Evolutionary conservation across 2,888 invertebrate genomes (phyloP).

Genomic region (Bellardia pandia): DNA sequence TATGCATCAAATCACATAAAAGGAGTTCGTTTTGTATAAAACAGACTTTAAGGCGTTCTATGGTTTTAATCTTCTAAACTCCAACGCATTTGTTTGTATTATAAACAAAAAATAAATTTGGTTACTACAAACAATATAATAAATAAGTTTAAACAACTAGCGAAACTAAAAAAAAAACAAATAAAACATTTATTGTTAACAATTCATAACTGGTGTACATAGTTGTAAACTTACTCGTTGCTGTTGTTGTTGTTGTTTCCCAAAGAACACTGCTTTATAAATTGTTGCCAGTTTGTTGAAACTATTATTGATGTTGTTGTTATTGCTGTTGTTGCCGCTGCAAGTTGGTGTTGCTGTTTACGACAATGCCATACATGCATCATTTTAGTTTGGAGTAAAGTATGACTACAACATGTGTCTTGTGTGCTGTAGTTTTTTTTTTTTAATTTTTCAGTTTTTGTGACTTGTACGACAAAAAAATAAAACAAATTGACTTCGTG

Average conservation of each 20-base stretch:
- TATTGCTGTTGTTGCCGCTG: conserved; percentile 15
- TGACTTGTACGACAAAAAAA: conserved; percentile 80
- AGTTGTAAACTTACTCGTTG: conserved; percentile 18
- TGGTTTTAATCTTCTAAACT: neutral
- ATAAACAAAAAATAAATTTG: conserved; percentile 19
- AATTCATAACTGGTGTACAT: conserved; percentile 44
- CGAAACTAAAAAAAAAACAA: neutral
- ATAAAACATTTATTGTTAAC: conserved; percentile 30
- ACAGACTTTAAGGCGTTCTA: conserved; percentile 36
- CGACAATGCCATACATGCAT: conserved; percentile 54
- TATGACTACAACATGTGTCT: conserved; percentile 57
- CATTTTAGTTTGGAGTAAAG: conserved; percentile 34
- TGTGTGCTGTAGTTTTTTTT: conserved; percentile 40
- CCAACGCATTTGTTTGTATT: conserved; percentile 44
- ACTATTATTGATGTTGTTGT: conserved; percentile 19
- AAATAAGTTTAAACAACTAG: conserved; percentile 12
- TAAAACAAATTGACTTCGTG: conserved; percentile 83
- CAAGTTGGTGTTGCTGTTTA: conserved; percentile 61
- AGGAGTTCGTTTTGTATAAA: neutral
- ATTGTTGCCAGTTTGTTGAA: neutral
- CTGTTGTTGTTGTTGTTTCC: neutral
- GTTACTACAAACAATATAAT: conserved; percentile 3
- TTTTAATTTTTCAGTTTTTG: conserved; percentile 31
- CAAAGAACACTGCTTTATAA: conserved; percentile 13
- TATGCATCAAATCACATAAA: conserved; percentile 2